Percentiles rank a stretch among this genome's conserved stretches.
Evolutionary conservation across 2,888 invertebrate species (phyloP).

Genomic region (Caenorhabditis japonica): DNA sequence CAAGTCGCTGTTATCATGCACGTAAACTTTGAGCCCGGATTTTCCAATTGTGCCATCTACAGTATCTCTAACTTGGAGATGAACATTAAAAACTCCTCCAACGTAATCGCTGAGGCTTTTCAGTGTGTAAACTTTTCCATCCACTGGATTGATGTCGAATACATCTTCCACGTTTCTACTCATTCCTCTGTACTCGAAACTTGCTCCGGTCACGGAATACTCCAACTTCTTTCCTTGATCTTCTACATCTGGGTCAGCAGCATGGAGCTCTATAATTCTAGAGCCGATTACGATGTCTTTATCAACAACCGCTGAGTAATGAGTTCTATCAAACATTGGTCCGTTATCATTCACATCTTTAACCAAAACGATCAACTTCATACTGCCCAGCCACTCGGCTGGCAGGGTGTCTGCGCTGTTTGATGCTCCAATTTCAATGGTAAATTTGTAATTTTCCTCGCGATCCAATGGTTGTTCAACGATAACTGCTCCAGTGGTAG

Average conservation of each 20-base stretch:
- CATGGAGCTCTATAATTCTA: constrained; percentile 18
- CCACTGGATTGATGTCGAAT: constrained; percentile 14
- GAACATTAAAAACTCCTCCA: constrained; percentile 46
- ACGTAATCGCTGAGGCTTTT: constrained; percentile 35
- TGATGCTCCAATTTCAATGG: constrained; percentile 41
- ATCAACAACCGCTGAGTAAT: constrained; percentile 25
- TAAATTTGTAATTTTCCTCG: constrained; percentile 15
- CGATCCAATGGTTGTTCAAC: constrained; percentile 43
- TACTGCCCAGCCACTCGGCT: constrained; percentile 3
- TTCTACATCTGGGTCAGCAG: constrained; percentile 32
- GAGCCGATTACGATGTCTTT: constrained; percentile 49
- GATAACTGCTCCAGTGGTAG: constrained; percentile 32
- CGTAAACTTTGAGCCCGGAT: constrained; percentile 30
- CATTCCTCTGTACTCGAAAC: constrained; percentile 54
- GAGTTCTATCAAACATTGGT: constrained; percentile 19
- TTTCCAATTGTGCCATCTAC: constrained; percentile 45
- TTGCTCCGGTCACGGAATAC: constrained; percentile 33
- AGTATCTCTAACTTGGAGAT: constrained; percentile 32
- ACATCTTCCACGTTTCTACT: constrained; percentile 38
- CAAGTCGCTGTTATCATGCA: constrained; percentile 43
- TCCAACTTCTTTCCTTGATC: constrained; percentile 40
- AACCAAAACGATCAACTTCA: constrained; percentile 13
- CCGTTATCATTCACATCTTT: constrained; percentile 52
- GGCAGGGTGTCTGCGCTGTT: constrained; percentile 4
- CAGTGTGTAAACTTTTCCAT: constrained; percentile 11